Evolutionary conservation across 1,140 invertebrate genomes (phyloP), one percentile per base, ranked within the genome.

Genomic region (Idris sp.): DNA sequence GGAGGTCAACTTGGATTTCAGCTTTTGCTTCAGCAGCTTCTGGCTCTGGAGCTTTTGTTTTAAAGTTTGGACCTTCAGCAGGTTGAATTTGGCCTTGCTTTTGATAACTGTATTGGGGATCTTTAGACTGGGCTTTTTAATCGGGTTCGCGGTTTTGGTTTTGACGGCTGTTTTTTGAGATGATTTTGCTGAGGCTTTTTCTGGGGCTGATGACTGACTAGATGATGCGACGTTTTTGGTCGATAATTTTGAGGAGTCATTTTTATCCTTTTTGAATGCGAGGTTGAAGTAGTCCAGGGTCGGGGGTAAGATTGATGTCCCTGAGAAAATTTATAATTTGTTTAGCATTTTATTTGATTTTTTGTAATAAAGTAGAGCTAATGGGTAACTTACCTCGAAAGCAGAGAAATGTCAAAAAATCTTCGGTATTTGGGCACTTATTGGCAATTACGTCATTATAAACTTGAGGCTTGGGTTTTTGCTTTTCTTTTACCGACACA

Each of bases 341-440:
- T n/a, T n/a, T n/a, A n/a, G n/a, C n/a, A n/a, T n/a, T n/a, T n/a
- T n/a, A n/a, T n/a, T n/a, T n/a, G n/a, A n/a, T n/a, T n/a, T 25
- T 25, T 25, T 25, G 22, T 25, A 25, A 25, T n/a, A n/a, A n/a
- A n/a, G n/a, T n/a, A n/a, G n/a, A n/a, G n/a, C n/a, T n/a, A n/a
- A n/a, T n/a, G n/a, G n/a, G n/a, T n/a, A n/a, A n/a, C n/a, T n/a
- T 13, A 92, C 95, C 94, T 89, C 95, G 89, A 75, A 95, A 93
- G 84, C 95, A 97, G 2, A 97, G 88, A 84, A 96, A 97, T 65
- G 94, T 96, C 14, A 97, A 81, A 82, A 97, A 97, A 85, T 97
- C 95, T 89, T 97, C 95, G 2, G 95, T 95, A 76, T 95, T 96
- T 19, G 95, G 94, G 75, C 93, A 87, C 80, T 91, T 93, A 38